phyloP scores from a whole-genome alignment of 2,113 vertebrate genomes.

The Halcyon senegalensis region DNA sequence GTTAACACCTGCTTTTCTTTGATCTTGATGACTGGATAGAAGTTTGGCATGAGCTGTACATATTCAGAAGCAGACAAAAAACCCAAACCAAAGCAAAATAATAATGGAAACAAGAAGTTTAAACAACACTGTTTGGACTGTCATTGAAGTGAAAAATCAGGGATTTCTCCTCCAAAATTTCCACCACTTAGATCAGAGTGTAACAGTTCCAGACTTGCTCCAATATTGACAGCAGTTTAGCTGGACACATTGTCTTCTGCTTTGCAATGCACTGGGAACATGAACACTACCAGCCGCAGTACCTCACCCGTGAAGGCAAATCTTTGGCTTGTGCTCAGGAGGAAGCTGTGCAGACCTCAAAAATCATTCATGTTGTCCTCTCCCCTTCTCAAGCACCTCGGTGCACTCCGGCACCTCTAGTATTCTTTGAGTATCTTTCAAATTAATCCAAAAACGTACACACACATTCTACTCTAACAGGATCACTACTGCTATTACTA shows the following conservation, averaged over 20 bases:
- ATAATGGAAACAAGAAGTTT: slow-evolving; percentile 1
- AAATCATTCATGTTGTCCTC: background rate
- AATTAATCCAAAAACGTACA: background rate
- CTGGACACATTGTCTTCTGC: background rate
- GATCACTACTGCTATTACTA: background rate
- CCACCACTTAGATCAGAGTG: background rate
- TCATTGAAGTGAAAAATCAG: background rate
- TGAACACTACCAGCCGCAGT: background rate
- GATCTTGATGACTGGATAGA: background rate
- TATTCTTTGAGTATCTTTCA: background rate
- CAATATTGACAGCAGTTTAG: background rate
- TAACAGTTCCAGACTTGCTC: background rate
- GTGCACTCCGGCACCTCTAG: background rate
- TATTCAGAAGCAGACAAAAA: background rate
- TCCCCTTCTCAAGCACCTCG: background rate
- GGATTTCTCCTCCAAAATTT: background rate
- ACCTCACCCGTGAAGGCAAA: background rate
- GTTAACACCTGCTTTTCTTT: background rate
- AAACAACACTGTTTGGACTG: background rate
- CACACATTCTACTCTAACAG: background rate
- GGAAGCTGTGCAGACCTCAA: background rate
- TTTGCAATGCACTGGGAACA: fast-evolving
- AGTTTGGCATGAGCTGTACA: background rate
- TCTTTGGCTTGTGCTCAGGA: background rate
- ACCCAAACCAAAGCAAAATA: background rate